A percentile compares a stretch with the other conserved stretches of the same genome.
Evolutionary conservation across 64 coral and sea anemone genomes (phyloP).

Genomic region (Montipora sp.): DNA sequence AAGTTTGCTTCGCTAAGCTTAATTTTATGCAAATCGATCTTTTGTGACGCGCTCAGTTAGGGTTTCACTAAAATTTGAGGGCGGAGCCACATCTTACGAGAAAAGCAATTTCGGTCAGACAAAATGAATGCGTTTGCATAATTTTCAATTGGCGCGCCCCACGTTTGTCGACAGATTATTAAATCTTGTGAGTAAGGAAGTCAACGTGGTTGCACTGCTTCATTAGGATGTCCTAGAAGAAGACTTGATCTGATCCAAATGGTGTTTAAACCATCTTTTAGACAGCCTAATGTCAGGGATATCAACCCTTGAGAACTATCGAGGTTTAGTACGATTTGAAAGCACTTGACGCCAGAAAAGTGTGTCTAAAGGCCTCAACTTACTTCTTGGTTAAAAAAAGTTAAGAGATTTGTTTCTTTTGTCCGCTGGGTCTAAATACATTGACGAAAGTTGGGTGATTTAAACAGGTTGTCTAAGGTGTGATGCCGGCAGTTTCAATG

Average conservation of each 20-base stretch:
- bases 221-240: conserved; percentile 40
- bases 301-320: neutral
- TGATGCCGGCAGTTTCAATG: too few species aligned
- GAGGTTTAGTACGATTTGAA: neutral
- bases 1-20: conserved; percentile 12
- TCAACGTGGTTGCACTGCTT: conserved; percentile 20
- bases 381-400: too few species aligned
- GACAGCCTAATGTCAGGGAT: conserved; percentile 32
- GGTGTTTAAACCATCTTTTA: conserved; percentile 13
- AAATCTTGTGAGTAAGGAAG: neutral
- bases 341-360: too few species aligned
- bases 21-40: neutral
- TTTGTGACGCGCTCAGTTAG: neutral
- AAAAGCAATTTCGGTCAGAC: neutral
- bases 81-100: neutral
- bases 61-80: neutral
- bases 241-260: conserved; percentile 38
- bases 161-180: neutral
- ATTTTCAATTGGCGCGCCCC: neutral
- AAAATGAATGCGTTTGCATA: too few species aligned
- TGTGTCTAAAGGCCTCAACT: too few species aligned
- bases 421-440: neutral
- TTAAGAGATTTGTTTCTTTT: neutral
- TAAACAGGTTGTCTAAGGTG: too few species aligned
- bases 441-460: too few species aligned